Conservation (phyloP, 2,888 invertebrate genomes). For the Synergus japonicus region DNA sequence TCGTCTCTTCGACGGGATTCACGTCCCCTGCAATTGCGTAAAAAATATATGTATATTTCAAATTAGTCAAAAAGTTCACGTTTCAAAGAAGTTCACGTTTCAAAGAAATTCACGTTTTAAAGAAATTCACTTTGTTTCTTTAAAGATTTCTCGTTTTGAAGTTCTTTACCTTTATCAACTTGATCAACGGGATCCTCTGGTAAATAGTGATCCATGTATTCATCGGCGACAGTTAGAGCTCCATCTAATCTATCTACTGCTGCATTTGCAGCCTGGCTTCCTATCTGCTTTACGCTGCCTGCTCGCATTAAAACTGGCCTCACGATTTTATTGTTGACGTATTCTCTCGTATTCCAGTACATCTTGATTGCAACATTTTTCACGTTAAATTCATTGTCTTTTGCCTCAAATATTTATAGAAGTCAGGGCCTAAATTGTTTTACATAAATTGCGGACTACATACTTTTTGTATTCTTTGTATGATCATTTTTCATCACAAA, state of each 20-base stretch:
- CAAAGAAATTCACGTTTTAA: background rate
- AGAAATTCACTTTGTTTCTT: background rate
- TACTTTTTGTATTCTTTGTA: too few species aligned
- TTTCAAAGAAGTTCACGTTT: background rate
- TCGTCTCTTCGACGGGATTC: slow-evolving; percentile 70
- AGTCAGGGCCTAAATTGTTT: background rate
- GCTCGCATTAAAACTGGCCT: slow-evolving; percentile 87
- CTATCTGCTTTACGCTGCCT: slow-evolving; percentile 89
- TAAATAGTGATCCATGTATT: slow-evolving; percentile 89
- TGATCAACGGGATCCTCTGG: slow-evolving; percentile 84
- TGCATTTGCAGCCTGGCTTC: slow-evolving; percentile 85
- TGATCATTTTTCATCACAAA: too few species aligned
- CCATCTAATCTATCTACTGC: slow-evolving; percentile 88
- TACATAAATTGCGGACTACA: too few species aligned
- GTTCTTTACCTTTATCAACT: slow-evolving; percentile 81
- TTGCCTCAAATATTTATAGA: background rate
- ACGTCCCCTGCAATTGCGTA: slow-evolving; percentile 39
- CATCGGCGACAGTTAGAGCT: slow-evolving; percentile 87
- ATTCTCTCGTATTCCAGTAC: slow-evolving; percentile 88
- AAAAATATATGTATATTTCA: too few species aligned
- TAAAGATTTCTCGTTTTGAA: background rate
- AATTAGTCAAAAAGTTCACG: too few species aligned
- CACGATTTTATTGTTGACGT: slow-evolving; percentile 83
- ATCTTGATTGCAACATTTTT: slow-evolving; percentile 79
- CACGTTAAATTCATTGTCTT: background rate